Percentiles rank a stretch among this genome's conserved stretches.
Conservation (phyloP, 2,797 vertebrate species). For the Tympanoctomys barrerae region DNA sequence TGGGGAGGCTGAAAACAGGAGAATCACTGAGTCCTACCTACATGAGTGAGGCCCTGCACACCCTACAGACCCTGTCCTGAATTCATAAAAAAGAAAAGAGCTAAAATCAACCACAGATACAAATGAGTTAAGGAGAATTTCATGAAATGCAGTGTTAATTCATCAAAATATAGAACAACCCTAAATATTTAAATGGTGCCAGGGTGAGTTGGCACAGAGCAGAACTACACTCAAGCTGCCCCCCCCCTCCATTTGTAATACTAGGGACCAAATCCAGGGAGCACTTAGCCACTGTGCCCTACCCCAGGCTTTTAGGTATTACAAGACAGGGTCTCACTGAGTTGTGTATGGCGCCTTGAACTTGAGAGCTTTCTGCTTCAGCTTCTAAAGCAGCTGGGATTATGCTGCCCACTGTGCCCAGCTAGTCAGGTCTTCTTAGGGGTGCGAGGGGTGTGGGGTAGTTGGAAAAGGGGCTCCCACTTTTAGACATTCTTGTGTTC, state of each 20-base stretch:
- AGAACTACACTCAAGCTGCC: neutral
- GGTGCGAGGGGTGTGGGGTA: neutral
- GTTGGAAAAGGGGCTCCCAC: neutral
- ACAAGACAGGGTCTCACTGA: neutral
- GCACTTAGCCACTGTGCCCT: neutral
- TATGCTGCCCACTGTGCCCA: neutral
- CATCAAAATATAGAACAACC: neutral
- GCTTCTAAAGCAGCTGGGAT: neutral
- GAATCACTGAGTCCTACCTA: no score
- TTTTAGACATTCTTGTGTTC: neutral
- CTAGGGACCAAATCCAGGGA: neutral
- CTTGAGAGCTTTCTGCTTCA: neutral
- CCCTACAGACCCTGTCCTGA: no score
- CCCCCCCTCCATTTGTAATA: neutral
- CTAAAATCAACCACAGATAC: neutral
- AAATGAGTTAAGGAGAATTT: slow-evolving; percentile 16
- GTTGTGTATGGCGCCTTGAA: neutral
- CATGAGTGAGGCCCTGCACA: no score
- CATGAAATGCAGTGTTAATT: slow-evolving; percentile 9
- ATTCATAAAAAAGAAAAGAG: neutral
- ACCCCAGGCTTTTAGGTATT: neutral
- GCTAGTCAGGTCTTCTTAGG: neutral
- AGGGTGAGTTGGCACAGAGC: neutral
- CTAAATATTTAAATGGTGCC: neutral
- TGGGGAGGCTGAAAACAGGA: no score